Base-by-base conservation (phyloP, 1,140 invertebrate genomes). In the Paracyclopina nana region DNA sequence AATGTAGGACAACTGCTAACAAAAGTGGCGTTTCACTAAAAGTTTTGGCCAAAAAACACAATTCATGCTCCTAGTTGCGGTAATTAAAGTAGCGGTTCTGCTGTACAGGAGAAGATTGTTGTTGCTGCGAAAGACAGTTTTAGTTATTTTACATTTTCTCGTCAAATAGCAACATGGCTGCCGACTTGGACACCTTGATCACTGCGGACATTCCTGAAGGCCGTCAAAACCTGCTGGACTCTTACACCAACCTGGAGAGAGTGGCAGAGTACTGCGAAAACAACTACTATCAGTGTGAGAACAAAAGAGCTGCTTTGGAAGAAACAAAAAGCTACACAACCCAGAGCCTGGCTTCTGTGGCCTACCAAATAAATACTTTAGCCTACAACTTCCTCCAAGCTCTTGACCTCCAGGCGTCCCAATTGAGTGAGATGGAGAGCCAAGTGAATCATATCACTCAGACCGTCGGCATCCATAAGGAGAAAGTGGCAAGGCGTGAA, bases 271-370 rank as follows among this genome's bases (percentile, higher is more conserved):
- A 96, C 64, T 97, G 92, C 62, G 88, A 97, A 68, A 84, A 81
- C 12, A 97, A 96, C 63, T 98, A 98, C 67, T 81, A 88, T 56
- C 57, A 79, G 73, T 78, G 85, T 8, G 79, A 85, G 55, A 91
- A 95, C 61, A 97, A 97, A 62, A 68, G 80, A 57, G 73, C 77
- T 4, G 91, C 92, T 3, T 68, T 98, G 43, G 88, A 97, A 65
- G 92, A 95, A 64, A 98, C 94, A 0, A 97, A 97, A 68, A 92
- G 91, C 65, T 98, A 91, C 59, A 95, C 92, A 3, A 95, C 91
- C 0, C 94, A 97, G 61, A 92, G 88, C 0, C 67, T 98, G 59
- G 94, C 94, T 11, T 92, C 87, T 70, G 92, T 98, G 2, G 92
- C 92, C 0, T 98, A 97, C 65, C 91, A 98, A 67, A 95, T 98